phyloP scores from a whole-genome alignment of 2,113 vertebrate species.

The Oreochromis aureus region DNA sequence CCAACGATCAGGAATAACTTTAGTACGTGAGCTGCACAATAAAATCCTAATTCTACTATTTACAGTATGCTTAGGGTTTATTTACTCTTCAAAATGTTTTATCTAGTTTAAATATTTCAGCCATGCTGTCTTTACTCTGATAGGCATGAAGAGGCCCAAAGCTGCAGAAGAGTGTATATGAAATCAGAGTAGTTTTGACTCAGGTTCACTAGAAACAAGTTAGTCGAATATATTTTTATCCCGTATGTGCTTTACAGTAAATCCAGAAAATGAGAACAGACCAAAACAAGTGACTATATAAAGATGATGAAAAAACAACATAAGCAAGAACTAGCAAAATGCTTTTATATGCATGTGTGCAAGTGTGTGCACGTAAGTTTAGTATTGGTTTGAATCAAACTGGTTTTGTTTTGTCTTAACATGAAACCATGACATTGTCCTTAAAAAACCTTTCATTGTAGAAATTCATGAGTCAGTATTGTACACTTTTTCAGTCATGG shows the following conservation, averaged over 20 bases:
- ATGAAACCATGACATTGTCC: conserved; percentile 29
- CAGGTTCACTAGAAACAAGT: background rate
- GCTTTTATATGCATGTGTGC: background rate
- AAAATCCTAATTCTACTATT: background rate
- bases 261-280: background rate
- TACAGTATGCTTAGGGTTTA: background rate
- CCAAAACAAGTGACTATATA: background rate
- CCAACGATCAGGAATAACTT: background rate
- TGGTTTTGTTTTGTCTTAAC: conserved; percentile 10
- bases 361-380: background rate
- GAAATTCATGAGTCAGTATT: background rate
- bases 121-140: background rate
- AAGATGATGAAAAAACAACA: background rate
- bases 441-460: conserved; percentile 4
- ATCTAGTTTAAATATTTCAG: background rate
- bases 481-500: background rate
- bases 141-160: background rate
- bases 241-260: background rate
- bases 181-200: background rate
- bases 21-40: background rate
- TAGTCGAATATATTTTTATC: background rate
- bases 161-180: background rate
- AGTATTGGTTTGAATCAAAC: conserved; percentile 23
- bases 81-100: background rate
- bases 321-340: background rate